Evolutionary conservation across 2,888 invertebrate species (phyloP), one percentile per base, ranked within the genome.

Genomic region (Pocota personata): DNA sequence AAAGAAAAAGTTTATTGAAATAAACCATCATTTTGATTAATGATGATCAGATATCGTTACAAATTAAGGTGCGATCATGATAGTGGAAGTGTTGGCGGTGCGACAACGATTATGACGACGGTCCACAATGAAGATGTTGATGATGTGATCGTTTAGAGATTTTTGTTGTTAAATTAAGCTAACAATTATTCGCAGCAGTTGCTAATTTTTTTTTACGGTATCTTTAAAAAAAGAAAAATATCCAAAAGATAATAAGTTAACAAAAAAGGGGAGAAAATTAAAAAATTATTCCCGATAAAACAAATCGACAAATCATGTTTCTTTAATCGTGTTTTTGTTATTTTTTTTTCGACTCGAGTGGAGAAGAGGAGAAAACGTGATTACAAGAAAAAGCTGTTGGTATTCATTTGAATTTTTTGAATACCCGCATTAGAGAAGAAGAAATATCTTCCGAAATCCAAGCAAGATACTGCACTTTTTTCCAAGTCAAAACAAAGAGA

Each of bases 351-450:
- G 35, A 60, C 69, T 82, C 55, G 55, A 35, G 43, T n/a, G 48
- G 50, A 66, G 48, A 50, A 27, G 40, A 62, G 57, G 8, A 57
- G 48, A 80, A 86, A 86, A 82, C 86, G 82, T 72, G 86, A 77
- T 82, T 72, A 71, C 37, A 84, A 84, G 66, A 58, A 79, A 69
- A 66, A 72, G 72, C 62, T 78, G 52, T 50, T 40, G 82, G 40
- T 52, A 62, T 69, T 75, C 52, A 75, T 55, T 62, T 21, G 40
- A 66, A 10, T 58, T 58, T 37, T 60, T 40, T 76, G 46, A 57
- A 55, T 71, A 50, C 43, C 83, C 78, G 62, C 78, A 71, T 78
- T 43, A 24, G 24, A 24, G 24, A 43, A 30, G 40, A 50, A 14
- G 24, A 48, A 16, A 50, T 67, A 8, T 8, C 21, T 27, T 32